These are phyloP conservation scores for Agelas oroides DNA, from an alignment of 37 sponge, comb jelly and placozoan genomes.

Conservation along the genomic window DNA sequence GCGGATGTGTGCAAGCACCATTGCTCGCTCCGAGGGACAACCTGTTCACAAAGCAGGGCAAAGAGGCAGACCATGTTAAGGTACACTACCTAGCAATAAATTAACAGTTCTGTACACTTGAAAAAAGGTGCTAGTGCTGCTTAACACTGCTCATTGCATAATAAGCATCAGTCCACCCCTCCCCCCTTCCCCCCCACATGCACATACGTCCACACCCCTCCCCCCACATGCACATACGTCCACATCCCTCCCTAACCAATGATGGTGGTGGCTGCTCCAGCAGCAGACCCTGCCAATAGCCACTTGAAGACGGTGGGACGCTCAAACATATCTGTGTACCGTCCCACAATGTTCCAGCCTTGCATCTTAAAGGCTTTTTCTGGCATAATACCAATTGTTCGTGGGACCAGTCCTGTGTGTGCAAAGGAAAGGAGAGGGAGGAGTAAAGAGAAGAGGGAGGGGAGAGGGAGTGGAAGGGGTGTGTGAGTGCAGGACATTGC, in stretches of 20 bases:
- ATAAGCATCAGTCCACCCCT: too few species aligned
- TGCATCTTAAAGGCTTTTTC: constrained; percentile 95
- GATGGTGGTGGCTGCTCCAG: constrained; percentile 84
- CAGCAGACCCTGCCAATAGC: constrained; percentile 77
- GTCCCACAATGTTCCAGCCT: constrained; percentile 66
- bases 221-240: too few species aligned
- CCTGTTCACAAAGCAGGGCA: too few species aligned
- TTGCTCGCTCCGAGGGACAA: constrained; percentile 89
- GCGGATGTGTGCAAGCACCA: constrained; percentile 86
- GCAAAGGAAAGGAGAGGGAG: background rate
- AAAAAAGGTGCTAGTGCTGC: too few species aligned
- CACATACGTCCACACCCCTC: too few species aligned
- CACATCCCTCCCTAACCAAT: constrained; percentile 46
- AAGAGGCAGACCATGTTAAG: too few species aligned
- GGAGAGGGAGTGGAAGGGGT: background rate
- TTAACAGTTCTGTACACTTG: too few species aligned
- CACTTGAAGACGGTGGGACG: constrained; percentile 54
- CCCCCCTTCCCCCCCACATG: too few species aligned
- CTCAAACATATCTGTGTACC: constrained; percentile 45
- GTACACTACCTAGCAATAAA: too few species aligned
- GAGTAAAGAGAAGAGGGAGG: background rate
- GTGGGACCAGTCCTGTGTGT: constrained; percentile 70
- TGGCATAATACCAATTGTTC: constrained; percentile 89
- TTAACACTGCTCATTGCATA: too few species aligned
- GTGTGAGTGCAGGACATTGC: too few species aligned